These are phyloP conservation scores for Elaphurus davidianus DNA, from an alignment of 2,113 vertebrate genomes.

Conservation along the genomic window DNA sequence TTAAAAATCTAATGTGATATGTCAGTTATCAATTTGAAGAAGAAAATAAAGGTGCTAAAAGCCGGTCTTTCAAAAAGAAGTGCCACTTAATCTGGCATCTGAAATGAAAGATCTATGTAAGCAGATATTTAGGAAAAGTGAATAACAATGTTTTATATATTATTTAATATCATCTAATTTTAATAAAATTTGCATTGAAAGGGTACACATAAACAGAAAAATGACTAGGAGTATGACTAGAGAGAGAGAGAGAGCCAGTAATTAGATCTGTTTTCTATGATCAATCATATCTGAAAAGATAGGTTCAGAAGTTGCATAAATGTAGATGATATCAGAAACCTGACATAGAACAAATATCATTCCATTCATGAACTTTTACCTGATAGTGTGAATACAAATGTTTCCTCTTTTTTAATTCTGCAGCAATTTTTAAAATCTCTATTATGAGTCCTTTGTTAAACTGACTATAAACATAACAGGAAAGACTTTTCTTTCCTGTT, in stretches of 20 bases:
- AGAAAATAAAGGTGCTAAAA: neutral
- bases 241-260: neutral
- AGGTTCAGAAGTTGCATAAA: neutral
- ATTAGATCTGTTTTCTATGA: neutral
- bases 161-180: neutral
- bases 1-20: neutral
- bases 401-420: neutral
- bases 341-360: neutral
- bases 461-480: neutral
- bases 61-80: neutral
- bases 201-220: neutral
- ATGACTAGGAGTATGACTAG: neutral
- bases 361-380: neutral
- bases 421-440: neutral
- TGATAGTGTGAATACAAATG: neutral
- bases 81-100: neutral
- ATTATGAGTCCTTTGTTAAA: neutral
- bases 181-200: conserved; percentile 13
- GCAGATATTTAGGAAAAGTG: neutral
- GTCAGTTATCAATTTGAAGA: neutral
- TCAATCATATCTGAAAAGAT: neutral
- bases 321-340: neutral
- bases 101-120: neutral
- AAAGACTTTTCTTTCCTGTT: neutral
- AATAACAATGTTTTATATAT: neutral